phyloP scores from a whole-genome alignment of 2,797 vertebrate genomes.

The Lemur catta region DNA sequence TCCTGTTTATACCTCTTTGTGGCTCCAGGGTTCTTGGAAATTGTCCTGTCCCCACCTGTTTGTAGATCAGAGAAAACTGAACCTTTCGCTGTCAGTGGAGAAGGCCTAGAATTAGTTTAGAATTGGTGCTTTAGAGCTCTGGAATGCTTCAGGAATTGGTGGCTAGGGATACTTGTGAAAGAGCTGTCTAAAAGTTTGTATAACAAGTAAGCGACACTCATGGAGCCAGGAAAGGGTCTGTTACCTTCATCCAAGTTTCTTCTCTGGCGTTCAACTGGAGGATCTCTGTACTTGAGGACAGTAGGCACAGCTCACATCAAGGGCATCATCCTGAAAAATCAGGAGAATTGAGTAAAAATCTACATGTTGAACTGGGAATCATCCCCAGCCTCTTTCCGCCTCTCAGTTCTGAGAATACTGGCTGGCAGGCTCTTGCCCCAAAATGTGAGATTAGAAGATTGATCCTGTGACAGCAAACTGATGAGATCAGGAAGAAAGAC shows the following conservation, averaged over 20 bases:
- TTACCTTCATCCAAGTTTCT: conserved; percentile 1
- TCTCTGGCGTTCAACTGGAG: background rate
- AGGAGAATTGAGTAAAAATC: background rate
- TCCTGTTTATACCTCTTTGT: background rate
- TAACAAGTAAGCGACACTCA: background rate
- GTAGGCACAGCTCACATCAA: background rate
- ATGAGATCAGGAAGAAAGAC: background rate
- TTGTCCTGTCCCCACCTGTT: background rate
- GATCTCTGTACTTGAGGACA: background rate
- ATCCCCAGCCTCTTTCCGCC: background rate
- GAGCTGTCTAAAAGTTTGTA: background rate
- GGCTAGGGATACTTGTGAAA: background rate
- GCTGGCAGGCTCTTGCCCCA: background rate
- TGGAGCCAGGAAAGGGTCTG: background rate
- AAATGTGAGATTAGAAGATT: background rate
- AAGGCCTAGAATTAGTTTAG: background rate
- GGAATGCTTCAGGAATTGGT: background rate
- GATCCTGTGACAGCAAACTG: background rate
- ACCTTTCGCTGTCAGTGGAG: background rate
- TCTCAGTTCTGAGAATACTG: background rate
- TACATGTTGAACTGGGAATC: background rate
- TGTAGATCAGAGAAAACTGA: background rate
- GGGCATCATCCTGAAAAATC: background rate
- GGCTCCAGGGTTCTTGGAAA: background rate
- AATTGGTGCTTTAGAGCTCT: background rate